These are phyloP conservation scores for Hyles euphorbiae DNA, from an alignment of 1,140 invertebrate species.

Conservation along the genomic window DNA sequence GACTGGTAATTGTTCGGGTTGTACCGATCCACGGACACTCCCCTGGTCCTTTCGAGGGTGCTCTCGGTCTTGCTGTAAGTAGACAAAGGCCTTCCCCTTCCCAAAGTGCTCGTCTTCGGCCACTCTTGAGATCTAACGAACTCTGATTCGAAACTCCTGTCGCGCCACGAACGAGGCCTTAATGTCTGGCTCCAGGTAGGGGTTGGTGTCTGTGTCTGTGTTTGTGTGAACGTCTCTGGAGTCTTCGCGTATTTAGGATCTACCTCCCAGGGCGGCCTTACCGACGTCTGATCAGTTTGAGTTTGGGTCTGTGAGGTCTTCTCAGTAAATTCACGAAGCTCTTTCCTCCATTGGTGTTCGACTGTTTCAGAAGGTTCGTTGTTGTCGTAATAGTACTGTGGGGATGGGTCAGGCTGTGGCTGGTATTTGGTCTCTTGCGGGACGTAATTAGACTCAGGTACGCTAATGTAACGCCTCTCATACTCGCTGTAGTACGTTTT, in stretches of 20 bases:
- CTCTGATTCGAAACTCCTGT: constrained; percentile 67
- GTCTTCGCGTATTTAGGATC: constrained; percentile 49
- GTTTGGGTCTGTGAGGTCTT: constrained; percentile 48
- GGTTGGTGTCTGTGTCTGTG: constrained; percentile 42
- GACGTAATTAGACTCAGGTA: constrained; percentile 62
- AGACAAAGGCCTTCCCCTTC: constrained; percentile 56
- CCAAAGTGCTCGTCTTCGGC: constrained; percentile 61
- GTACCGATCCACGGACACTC: constrained; percentile 67
- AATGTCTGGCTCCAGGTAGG: constrained; percentile 71
- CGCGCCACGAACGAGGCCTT: constrained; percentile 59
- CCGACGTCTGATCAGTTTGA: constrained; percentile 38
- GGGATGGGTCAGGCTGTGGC: constrained; percentile 59
- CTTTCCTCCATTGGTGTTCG: constrained; percentile 69
- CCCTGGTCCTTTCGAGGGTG: constrained; percentile 49
- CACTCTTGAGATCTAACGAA: constrained; percentile 60
- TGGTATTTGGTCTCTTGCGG: constrained; percentile 57
- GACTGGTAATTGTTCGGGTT: constrained; percentile 60
- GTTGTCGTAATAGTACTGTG: constrained; percentile 66
- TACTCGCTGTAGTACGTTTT: constrained; percentile 71
- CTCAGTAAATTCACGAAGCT: constrained; percentile 69
- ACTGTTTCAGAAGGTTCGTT: constrained; percentile 50
- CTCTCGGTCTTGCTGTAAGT: constrained; percentile 44
- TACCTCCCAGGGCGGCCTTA: constrained; percentile 60
- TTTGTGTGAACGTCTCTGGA: constrained; percentile 37
- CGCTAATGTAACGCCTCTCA: constrained; percentile 65